Evolutionary conservation across 2,797 vertebrate species (phyloP), one percentile per base, ranked within the genome.

Genomic region (Dromococcyx pavoninus): DNA sequence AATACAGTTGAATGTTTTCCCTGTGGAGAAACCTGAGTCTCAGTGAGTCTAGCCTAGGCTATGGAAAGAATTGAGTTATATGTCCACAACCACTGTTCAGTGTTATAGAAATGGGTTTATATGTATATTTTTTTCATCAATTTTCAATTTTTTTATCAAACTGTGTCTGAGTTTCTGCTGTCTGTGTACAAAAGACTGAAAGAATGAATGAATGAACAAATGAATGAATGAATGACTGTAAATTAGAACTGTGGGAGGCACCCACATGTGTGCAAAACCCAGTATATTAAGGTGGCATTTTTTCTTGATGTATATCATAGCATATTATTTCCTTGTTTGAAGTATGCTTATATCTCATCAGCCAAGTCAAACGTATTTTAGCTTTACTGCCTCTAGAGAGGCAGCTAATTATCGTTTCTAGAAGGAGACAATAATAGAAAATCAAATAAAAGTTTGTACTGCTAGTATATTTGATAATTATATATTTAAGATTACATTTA

Each of bases 371-470:
- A 81, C 4, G 41, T 48, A 69, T 76, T 87, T 93, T 64, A 85
- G 18, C 9, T 86, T 17, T 73, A 85, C 21, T 65, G 35, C 30
- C 43, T 60, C 56, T 70, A 43, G 65, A 79, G 60, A 76, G 21
- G 23, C 17, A 70, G 23, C 18, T 83, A 89, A 88, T 92, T 79
- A 57, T 71, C 2, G 77, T 88, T 91, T 93, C 69, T 87, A 66
- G 24, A 78, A 60, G 8, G 28, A 53, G 8, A 65, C 5, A 83
- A 43, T 72, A 82, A 48, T 9, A 6, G 53, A 88, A 83, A 86
- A 90, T 74, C 16, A 92, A 81, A 86, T 65, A 86, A 89, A 83
- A 82, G 4, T 10, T 95, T 81, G 13, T n/a, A 27, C 11, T 90
- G 39, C 2, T 62, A 53, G 5, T 54, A 43, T 46, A 58, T 85